Conservation (phyloP, 1,140 invertebrate species). For the Doryteuthis pealeii region DNA sequence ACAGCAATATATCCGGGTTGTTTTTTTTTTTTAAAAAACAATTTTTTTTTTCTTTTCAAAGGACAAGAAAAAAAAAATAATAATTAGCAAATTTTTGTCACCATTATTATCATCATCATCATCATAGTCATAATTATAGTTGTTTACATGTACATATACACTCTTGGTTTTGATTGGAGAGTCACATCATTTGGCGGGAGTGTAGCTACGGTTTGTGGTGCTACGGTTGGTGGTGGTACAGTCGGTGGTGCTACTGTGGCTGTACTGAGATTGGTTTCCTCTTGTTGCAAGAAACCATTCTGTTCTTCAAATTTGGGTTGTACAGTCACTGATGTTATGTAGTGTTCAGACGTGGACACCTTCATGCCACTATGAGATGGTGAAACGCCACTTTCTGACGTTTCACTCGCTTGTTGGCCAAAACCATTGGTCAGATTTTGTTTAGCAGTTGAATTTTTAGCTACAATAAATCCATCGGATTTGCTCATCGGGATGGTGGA, state of each 20-base stretch:
- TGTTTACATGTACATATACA: slow-evolving; percentile 8
- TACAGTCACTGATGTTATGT: slow-evolving; percentile 16
- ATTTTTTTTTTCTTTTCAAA: not conserved
- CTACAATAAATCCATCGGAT: slow-evolving; percentile 40
- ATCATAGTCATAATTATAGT: not conserved
- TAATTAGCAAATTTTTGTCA: not conserved
- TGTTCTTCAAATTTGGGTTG: slow-evolving; percentile 17
- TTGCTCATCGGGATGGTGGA: slow-evolving; percentile 41
- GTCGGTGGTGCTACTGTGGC: not conserved
- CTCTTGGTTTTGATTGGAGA: not conserved
- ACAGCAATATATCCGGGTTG: no score
- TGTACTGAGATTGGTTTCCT: slow-evolving; percentile 6
- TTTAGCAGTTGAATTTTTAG: slow-evolving; percentile 4
- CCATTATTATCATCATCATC: no score
- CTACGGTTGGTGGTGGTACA: not conserved
- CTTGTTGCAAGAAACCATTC: slow-evolving; percentile 28
- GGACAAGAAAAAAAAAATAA: not conserved
- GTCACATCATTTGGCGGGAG: not conserved
- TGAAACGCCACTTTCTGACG: slow-evolving; percentile 15
- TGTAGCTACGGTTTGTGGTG: not conserved
- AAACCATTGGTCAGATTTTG: slow-evolving; percentile 29
- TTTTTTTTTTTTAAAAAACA: not conserved
- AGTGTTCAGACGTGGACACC: slow-evolving; percentile 23
- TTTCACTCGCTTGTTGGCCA: not conserved
- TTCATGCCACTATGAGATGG: slow-evolving; percentile 29